Evolutionary conservation across 2,113 vertebrate species (phyloP).

Genomic region (Holacanthus passer): DNA sequence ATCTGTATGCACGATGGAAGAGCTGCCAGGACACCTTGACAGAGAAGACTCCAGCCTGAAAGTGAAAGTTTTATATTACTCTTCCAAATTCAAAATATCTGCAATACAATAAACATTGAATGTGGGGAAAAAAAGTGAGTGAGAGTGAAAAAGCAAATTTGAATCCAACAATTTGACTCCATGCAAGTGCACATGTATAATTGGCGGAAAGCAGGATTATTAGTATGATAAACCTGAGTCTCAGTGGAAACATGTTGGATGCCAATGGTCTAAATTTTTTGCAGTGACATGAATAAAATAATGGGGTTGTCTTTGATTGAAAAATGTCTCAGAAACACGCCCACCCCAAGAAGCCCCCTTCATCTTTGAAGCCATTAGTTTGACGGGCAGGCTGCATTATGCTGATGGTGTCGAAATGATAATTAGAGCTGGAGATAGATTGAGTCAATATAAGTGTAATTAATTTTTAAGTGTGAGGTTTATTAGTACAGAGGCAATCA

Average conservation of each 20-base stretch:
- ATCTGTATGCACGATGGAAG: too few species aligned
- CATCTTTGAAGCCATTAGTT: slow-evolving; percentile 67
- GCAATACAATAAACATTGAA: too few species aligned
- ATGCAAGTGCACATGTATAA: not conserved
- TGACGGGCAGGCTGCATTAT: slow-evolving; percentile 60
- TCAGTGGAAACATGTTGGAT: too few species aligned
- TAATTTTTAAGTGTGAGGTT: slow-evolving; percentile 80
- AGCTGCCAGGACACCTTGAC: too few species aligned
- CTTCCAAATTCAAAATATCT: too few species aligned
- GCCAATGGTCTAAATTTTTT: too few species aligned
- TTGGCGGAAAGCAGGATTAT: not conserved
- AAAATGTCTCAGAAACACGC: not conserved
- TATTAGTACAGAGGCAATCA: slow-evolving; percentile 83
- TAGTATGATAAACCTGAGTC: not conserved
- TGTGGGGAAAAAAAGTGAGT: too few species aligned
- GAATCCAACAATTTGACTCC: not conserved
- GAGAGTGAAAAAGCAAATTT: too few species aligned
- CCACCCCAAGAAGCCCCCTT: slow-evolving; percentile 17
- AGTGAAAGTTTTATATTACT: too few species aligned
- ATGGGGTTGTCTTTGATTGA: not conserved
- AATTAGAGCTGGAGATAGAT: slow-evolving; percentile 80
- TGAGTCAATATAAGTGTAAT: slow-evolving; percentile 82
- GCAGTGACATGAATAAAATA: not conserved
- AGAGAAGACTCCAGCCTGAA: too few species aligned
- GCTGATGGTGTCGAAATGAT: slow-evolving; percentile 77